Conservation (phyloP, 1,140 invertebrate genomes). For the Batillaria attramentaria region DNA sequence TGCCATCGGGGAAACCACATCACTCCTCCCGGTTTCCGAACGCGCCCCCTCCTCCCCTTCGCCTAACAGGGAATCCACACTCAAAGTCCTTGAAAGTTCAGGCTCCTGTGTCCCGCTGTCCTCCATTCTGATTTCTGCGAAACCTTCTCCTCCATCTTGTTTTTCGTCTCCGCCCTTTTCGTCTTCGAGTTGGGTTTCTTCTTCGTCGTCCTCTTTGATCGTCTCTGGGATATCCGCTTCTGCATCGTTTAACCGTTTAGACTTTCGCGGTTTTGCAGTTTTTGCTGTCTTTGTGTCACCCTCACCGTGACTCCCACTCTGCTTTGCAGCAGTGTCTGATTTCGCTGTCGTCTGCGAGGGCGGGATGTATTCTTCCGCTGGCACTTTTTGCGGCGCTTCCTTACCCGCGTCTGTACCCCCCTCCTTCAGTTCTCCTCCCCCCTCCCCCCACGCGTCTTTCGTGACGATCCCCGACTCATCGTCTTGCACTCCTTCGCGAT, state of each 20-base stretch:
- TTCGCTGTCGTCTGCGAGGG: neutral
- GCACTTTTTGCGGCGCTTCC: neutral
- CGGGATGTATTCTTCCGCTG: neutral
- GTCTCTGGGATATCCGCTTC: constrained; percentile 7
- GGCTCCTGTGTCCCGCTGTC: no score
- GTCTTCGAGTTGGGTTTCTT: no score
- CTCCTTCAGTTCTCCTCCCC: neutral
- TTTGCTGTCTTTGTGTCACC: no score
- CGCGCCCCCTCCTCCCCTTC: neutral
- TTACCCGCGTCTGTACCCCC: neutral
- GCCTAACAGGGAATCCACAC: no score
- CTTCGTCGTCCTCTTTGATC: constrained; percentile 9
- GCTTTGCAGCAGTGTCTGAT: neutral
- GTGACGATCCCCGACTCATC: neutral
- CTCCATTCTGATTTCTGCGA: no score
- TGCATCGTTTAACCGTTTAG: no score
- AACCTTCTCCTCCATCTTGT: neutral
- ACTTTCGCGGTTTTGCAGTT: no score
- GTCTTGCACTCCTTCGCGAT: constrained; percentile 13
- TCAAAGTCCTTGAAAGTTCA: no score
- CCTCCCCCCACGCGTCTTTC: neutral
- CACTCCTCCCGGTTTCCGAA: no score
- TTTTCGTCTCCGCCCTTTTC: neutral
- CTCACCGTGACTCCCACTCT: neutral
- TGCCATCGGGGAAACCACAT: no score